A percentile compares a stretch with the other conserved stretches of the same genome.
phyloP scores from a whole-genome alignment of 2,113 vertebrate genomes.

The Muntiacus muntjak region DNA sequence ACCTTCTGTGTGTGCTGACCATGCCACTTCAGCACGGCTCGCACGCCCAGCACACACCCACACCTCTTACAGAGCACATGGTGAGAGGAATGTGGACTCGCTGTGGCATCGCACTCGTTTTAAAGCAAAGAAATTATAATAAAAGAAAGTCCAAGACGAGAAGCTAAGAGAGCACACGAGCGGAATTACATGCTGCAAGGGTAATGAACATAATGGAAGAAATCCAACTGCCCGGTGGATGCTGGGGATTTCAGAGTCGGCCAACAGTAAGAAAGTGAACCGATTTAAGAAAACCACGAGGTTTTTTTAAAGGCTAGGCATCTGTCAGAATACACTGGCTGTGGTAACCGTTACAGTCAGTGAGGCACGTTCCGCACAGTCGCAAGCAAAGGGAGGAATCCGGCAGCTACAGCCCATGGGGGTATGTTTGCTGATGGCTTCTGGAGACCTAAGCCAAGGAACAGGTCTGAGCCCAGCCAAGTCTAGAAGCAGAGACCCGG shows the following conservation, averaged over 20 bases:
- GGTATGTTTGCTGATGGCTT: slow-evolving; percentile 1
- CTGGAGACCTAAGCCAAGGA: slow-evolving; percentile 27
- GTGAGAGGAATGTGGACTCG: slow-evolving; percentile 85
- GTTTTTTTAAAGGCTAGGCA: slow-evolving; percentile 38
- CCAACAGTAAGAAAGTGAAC: slow-evolving; percentile 33
- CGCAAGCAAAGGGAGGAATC: not conserved
- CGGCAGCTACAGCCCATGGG: not conserved
- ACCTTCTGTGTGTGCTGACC: slow-evolving; percentile 73
- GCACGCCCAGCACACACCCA: slow-evolving; percentile 79
- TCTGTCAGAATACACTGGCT: slow-evolving; percentile 39
- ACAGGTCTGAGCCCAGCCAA: not conserved
- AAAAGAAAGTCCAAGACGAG: slow-evolving; percentile 81
- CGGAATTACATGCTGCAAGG: slow-evolving; percentile 92
- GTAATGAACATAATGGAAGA: slow-evolving; percentile 86
- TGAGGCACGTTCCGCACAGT: slow-evolving; percentile 31
- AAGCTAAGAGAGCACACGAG: slow-evolving; percentile 84
- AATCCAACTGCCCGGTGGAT: slow-evolving; percentile 73
- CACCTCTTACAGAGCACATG: slow-evolving; percentile 82
- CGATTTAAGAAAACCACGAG: not conserved
- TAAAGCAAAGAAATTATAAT: slow-evolving; percentile 82
- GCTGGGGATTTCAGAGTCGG: slow-evolving; percentile 56
- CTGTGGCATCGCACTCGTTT: slow-evolving; percentile 89
- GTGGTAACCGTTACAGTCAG: slow-evolving; percentile 53
- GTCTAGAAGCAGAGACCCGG: not conserved
- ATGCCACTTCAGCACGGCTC: slow-evolving; percentile 79